Base-by-base conservation (phyloP, 2,888 invertebrate species). In the Hemicrepidius hirtus region DNA sequence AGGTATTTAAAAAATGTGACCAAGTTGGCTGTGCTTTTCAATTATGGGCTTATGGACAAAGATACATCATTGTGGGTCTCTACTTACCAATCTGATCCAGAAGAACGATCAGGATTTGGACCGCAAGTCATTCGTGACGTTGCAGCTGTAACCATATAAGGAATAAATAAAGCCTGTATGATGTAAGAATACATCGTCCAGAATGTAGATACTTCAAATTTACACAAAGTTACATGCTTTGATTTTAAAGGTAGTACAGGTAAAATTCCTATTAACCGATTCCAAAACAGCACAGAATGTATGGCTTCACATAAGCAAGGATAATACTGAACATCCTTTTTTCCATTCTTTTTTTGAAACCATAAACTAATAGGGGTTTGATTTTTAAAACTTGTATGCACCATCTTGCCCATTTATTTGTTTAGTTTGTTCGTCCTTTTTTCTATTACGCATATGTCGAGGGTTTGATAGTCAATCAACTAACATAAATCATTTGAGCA, bases 231-330 rank as follows among this genome's bases (percentile, higher is more conserved):
- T 10, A 35, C 40, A 16, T 66, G 66, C 1, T 3, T n/a, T 1
- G 18, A 1, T 9, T 66, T 37, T 10, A 41, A 16, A 16, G 40
- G n/a, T 5, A 53, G 55, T 0, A 66, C 44, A 0, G 66, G 66
- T 18, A 66, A 37, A 16, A 66, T 55, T 6, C 66, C 66, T 7
- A 66, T 9, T 4, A 66, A 2, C 4, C 66, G 44, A 18, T 49
- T 41, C 66, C 32, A 66, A 28, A 66, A 53, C 12, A 53, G n/a
- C 18, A 55, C 55, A 18, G 41, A 35, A 16, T n/a, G n/a, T 12
- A 66, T 40, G 6, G 66, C 20, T 55, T 66, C 66, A 18, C 66
- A 66, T 13, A 66, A 21, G n/a, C 66, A 66, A 12, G 66, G 66
- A 55, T 66, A 66, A 20, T 55, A 24, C 6, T 13, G 16, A 16